Percentiles rank a stretch among this genome's conserved stretches.
phyloP scores from a whole-genome alignment of 2,888 invertebrate species.

The Seladonia tumulorum region DNA sequence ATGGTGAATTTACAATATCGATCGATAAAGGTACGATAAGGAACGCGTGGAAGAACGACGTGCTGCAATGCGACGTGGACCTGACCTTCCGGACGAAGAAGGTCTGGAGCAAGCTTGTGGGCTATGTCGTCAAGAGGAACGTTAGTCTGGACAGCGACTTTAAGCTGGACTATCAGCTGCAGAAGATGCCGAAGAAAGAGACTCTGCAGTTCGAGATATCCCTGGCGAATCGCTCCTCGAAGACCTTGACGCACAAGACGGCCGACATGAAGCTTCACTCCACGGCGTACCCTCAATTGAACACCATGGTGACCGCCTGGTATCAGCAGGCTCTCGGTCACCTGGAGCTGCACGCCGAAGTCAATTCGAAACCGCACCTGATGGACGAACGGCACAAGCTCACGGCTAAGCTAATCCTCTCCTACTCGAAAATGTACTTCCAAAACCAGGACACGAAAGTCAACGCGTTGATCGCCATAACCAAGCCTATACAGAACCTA shows the following conservation, averaged over 20 bases:
- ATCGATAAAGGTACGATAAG: constrained; percentile 86
- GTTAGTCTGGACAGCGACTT: constrained; percentile 86
- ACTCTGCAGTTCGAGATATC: constrained; percentile 85
- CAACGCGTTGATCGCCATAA: constrained; percentile 87
- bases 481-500: constrained; percentile 88
- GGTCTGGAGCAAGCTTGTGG: constrained; percentile 89
- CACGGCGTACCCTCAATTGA: constrained; percentile 90
- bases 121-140: constrained; percentile 88
- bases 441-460: constrained; percentile 87
- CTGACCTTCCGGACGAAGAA: constrained; percentile 92
- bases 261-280: constrained; percentile 90
- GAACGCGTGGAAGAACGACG: constrained; percentile 88
- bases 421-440: constrained; percentile 86
- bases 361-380: constrained; percentile 88
- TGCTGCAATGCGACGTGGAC: constrained; percentile 91
- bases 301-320: constrained; percentile 77
- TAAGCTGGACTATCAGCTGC: constrained; percentile 89
- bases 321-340: constrained; percentile 89
- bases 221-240: constrained; percentile 86
- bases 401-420: constrained; percentile 86
- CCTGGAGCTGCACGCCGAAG: constrained; percentile 89
- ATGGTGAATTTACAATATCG: background rate
- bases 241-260: constrained; percentile 86
- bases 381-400: constrained; percentile 87
- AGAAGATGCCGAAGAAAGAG: constrained; percentile 82